phyloP scores from a whole-genome alignment of 2,888 invertebrate species.

The Limnephilus rhombicus region DNA sequence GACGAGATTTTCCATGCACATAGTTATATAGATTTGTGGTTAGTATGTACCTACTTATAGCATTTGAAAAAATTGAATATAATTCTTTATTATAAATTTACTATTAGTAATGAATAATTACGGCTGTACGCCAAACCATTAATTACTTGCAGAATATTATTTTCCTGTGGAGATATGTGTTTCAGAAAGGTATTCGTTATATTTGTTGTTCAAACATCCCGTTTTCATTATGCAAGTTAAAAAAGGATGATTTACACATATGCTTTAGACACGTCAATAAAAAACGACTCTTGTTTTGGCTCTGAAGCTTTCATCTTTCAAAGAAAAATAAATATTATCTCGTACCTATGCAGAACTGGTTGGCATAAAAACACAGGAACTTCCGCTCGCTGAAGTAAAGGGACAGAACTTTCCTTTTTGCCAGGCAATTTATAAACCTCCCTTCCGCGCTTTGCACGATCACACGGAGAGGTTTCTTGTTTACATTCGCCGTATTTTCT shows the following conservation, averaged over 20 bases:
- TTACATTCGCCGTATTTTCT: not conserved
- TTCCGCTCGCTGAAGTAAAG: not conserved
- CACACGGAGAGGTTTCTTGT: not conserved
- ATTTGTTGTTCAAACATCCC: not conserved
- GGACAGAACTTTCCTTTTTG: not conserved
- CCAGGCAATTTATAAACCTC: not conserved
- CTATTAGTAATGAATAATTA: too few species aligned
- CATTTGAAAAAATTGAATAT: not conserved
- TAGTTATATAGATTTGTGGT: not conserved
- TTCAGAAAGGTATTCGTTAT: not conserved
- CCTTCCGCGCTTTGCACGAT: constrained; percentile 3
- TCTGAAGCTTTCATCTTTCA: not conserved
- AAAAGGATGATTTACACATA: not conserved
- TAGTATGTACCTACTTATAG: not conserved
- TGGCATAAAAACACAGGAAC: not conserved
- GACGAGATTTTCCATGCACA: not conserved
- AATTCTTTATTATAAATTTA: not conserved
- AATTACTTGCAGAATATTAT: not conserved
- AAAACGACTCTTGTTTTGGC: not conserved
- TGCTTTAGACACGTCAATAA: not conserved
- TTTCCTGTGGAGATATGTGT: not conserved
- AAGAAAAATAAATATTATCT: constrained; percentile 1
- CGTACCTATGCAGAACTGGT: not conserved
- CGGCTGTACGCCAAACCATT: not conserved
- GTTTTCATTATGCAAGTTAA: not conserved